Evolutionary conservation across 2,888 invertebrate species (phyloP), one percentile per base, ranked within the genome.

Genomic region (Acleris holmiana): DNA sequence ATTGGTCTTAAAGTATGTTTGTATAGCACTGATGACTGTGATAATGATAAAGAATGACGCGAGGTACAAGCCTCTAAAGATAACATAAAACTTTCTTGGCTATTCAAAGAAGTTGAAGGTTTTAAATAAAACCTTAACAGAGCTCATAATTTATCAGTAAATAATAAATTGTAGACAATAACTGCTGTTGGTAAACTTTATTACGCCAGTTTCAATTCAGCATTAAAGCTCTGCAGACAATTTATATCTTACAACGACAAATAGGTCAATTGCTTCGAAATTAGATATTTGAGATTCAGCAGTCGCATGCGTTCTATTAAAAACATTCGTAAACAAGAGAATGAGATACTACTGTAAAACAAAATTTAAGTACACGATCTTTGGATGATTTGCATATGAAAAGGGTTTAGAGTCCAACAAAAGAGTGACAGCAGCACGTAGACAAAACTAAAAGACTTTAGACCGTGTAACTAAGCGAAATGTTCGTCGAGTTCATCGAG

Each of bases 1-100:
- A 83, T 83, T 84, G 72, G 78, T 76, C 72, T 69, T 75, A 74
- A 69, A 67, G 44, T 57, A 46, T 79, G 76, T 83, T 82, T 81
- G 76, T 49, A 73, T 69, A 73, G 71, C 55, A 69, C 67, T 51
- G 64, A 48, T 56, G 55, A 61, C 51, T 69, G 40, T 74, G 78
- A 76, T 74, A 72, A 71, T 75, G 78, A 76, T 74, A 72, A 71
- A 63, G 66, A 58, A 68, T 60, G 59, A 55, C 55, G 64, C 44
- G 50, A 49, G 49, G 49, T 50, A 60, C 65, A 40, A 35, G 53
- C 58, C 59, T 65, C 60, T 60, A 23, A 49, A 50, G 59, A 65
- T 65, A 65, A 65, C 6, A 44, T 19, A 35, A 44, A 40, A 51
- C 53, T 60, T 65, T 59, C 54, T 50, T 29, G 23, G 49, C 23